phyloP scores from a whole-genome alignment of 2,888 invertebrate species.

The Antitype chi region DNA sequence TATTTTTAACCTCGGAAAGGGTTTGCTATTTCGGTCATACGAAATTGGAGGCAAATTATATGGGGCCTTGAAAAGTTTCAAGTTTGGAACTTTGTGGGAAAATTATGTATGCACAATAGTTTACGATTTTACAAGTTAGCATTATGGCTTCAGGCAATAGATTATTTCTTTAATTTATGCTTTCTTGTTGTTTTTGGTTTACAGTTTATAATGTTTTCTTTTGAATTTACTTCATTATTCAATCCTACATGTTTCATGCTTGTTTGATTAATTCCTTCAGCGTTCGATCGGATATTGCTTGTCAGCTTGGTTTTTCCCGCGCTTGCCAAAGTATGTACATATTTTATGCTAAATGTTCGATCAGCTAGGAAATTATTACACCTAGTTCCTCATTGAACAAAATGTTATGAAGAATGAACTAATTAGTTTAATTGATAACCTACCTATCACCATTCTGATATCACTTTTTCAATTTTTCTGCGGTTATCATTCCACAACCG shows the following conservation, averaged over 20 bases:
- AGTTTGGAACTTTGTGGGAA: neutral
- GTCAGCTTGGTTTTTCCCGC: neutral
- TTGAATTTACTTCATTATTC: neutral
- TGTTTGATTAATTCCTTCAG: neutral
- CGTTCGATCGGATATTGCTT: neutral
- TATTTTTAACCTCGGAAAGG: constrained; percentile 8
- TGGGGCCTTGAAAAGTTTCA: constrained; percentile 3
- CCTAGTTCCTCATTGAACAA: neutral
- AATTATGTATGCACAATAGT: constrained; percentile 10
- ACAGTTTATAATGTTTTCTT: neutral
- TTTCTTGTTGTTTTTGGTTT: neutral
- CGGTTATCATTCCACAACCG: neutral
- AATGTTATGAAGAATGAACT: neutral
- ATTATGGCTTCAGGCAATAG: neutral
- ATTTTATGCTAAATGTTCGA: neutral
- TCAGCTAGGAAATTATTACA: too few species aligned
- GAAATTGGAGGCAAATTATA: constrained; percentile 14
- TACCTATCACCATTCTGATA: neutral
- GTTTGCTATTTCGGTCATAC: constrained; percentile 17
- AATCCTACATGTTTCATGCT: too few species aligned
- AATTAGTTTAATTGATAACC: neutral
- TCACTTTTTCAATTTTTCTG: constrained; percentile 9
- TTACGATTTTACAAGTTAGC: neutral
- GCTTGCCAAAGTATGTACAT: neutral
- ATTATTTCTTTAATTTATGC: neutral